Conservation (phyloP, 2,888 invertebrate species). For the Melanostoma scalare region DNA sequence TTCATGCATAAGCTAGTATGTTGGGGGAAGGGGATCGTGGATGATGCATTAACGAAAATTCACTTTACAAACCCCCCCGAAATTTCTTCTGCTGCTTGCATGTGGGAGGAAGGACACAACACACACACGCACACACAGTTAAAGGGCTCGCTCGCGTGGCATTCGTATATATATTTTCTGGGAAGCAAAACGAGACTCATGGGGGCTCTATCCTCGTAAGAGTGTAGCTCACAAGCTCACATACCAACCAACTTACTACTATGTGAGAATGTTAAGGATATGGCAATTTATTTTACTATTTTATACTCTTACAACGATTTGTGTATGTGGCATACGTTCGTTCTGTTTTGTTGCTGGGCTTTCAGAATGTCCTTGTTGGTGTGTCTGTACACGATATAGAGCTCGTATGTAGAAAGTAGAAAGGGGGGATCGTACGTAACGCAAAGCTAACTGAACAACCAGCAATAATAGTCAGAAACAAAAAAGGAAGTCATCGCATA, state of each 20-base stretch:
- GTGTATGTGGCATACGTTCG: conserved; percentile 12
- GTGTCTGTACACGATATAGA: neutral
- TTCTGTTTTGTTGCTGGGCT: conserved; percentile 25
- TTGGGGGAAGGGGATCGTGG: neutral
- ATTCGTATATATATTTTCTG: conserved; percentile 23
- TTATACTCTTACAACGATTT: conserved; percentile 56
- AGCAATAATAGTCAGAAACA: neutral
- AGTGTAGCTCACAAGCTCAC: conserved; percentile 39
- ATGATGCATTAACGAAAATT: conserved; percentile 64
- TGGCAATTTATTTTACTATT: conserved; percentile 73
- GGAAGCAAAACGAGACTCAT: conserved; percentile 65
- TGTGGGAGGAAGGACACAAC: conserved; percentile 9
- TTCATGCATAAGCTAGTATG: conserved; percentile 29
- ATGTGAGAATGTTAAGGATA: conserved; percentile 50
- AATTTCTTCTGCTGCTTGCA: conserved; percentile 40
- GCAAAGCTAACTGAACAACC: neutral
- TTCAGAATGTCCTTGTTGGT: conserved; percentile 39
- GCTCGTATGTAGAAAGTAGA: neutral
- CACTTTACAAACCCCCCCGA: conserved; percentile 55
- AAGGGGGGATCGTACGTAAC: neutral
- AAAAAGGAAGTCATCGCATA: conserved; percentile 34
- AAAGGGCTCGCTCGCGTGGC: conserved; percentile 5
- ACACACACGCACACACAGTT: conserved; percentile 10
- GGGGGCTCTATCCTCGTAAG: conserved; percentile 58
- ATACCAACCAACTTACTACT: conserved; percentile 9